Evolutionary conservation across 2,888 invertebrate genomes (phyloP).

Genomic region (Agrypnus murinus): DNA sequence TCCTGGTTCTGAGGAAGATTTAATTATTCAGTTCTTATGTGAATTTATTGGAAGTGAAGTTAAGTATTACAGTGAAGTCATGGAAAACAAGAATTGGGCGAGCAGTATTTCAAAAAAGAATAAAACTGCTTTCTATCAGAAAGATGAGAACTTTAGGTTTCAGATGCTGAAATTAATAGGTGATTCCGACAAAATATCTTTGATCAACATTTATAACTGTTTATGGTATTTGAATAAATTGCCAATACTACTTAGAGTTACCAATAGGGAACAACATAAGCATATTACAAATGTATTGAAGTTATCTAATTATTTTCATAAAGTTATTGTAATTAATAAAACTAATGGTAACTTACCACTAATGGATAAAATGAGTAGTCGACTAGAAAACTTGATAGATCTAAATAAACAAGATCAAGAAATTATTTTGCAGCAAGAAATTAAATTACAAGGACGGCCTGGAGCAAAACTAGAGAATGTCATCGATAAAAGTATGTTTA

Average conservation of each 20-base stretch:
- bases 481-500: not conserved
- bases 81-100: not conserved
- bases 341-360: not conserved
- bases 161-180: not conserved
- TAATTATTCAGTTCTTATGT: not conserved
- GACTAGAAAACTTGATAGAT: not conserved
- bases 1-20: not conserved
- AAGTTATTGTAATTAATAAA: constrained; percentile 6
- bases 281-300: constrained; percentile 12
- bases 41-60: not conserved
- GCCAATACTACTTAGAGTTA: constrained; percentile 1
- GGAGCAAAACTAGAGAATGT: not conserved
- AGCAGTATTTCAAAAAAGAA: not conserved
- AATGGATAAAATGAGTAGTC: not conserved
- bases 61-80: not conserved
- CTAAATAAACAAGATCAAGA: not conserved
- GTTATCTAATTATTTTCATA: not conserved
- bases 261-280: not conserved
- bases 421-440: not conserved
- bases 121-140: not conserved
- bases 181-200: not conserved
- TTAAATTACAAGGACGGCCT: constrained; percentile 11
- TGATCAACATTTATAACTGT: no score
- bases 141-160: not conserved
- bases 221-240: not conserved